Conservation (phyloP, 2,888 invertebrate species). For the Brenthis hecate region DNA sequence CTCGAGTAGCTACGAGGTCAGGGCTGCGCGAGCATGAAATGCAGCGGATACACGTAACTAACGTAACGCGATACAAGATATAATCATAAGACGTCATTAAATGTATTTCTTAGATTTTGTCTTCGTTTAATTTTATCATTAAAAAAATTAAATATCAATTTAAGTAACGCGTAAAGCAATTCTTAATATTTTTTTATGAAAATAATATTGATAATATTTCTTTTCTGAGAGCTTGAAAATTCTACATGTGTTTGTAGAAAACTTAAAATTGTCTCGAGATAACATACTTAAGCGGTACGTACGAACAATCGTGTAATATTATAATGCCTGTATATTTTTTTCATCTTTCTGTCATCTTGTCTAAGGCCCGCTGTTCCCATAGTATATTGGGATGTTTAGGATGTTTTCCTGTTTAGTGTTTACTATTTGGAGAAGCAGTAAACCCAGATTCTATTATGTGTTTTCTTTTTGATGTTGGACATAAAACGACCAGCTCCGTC, state of each 20-base stretch:
- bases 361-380: neutral
- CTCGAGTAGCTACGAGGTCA: constrained; percentile 31
- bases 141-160: constrained; percentile 12
- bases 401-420: constrained; percentile 21
- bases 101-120: constrained; percentile 18
- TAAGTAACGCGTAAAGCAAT: constrained; percentile 5
- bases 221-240: neutral
- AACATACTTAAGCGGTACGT: too few species aligned
- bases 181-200: neutral
- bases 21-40: constrained; percentile 32
- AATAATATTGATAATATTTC: neutral
- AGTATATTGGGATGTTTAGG: constrained; percentile 1
- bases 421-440: constrained; percentile 47
- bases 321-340: too few species aligned
- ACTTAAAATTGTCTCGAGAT: too few species aligned
- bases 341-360: too few species aligned
- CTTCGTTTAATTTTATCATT: neutral
- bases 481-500: constrained; percentile 57
- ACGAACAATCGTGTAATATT: too few species aligned
- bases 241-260: too few species aligned
- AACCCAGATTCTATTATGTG: constrained; percentile 62
- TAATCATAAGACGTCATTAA: constrained; percentile 18
- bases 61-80: constrained; percentile 23
- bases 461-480: constrained; percentile 60
- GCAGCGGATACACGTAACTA: constrained; percentile 28